phyloP scores from a whole-genome alignment of 2,888 invertebrate genomes.

The Galerucella calmariensis region DNA sequence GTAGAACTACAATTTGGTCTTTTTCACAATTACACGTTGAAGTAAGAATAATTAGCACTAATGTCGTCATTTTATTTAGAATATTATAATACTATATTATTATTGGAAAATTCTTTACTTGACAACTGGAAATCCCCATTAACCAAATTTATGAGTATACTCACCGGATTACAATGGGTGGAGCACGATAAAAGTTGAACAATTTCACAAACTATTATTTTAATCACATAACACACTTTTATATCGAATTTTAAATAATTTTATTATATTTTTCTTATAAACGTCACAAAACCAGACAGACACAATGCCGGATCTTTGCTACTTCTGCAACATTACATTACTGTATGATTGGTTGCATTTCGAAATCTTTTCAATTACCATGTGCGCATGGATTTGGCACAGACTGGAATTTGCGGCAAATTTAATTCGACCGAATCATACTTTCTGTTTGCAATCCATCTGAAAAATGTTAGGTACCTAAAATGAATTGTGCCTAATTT shows the following conservation, averaged over 20 bases:
- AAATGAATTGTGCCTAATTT: too few relatives aligned
- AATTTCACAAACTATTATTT: constrained; percentile 18
- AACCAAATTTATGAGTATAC: constrained; percentile 20
- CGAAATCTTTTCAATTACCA: background rate
- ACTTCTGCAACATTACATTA: constrained; percentile 26
- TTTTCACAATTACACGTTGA: background rate
- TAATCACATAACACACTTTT: constrained; percentile 31
- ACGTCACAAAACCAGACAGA: constrained; percentile 19
- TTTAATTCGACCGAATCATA: background rate
- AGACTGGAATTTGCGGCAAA: background rate
- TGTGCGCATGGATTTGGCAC: constrained; percentile 4
- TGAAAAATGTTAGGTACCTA: too few relatives aligned
- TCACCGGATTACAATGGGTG: constrained; percentile 27
- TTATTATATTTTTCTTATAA: constrained; percentile 13
- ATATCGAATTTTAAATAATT: background rate
- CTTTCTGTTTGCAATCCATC: too few relatives aligned
- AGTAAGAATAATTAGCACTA: background rate
- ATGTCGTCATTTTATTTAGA: background rate
- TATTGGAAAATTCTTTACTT: background rate
- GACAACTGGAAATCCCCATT: constrained; percentile 20
- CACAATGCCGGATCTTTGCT: constrained; percentile 27
- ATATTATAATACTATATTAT: constrained; percentile 10
- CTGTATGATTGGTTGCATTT: constrained; percentile 27
- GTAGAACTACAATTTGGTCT: background rate
- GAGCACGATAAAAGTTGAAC: constrained; percentile 23